Evolutionary conservation across 37 sponge, comb jelly and placozoan species (phyloP).

Genomic region (Halichondria panicea): DNA sequence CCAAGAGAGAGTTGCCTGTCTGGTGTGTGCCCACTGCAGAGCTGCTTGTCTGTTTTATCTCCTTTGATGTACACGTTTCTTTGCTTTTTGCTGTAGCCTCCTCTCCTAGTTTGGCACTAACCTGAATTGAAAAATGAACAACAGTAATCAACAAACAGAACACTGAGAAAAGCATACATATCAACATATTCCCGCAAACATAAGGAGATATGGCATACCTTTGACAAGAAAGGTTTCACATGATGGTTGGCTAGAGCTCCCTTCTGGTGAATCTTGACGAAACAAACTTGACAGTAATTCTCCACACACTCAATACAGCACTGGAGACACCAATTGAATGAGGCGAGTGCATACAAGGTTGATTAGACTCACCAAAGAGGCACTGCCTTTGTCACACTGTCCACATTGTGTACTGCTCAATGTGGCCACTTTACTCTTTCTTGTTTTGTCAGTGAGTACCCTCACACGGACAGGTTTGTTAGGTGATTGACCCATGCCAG

Average conservation of each 20-base stretch:
- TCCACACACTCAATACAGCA: conserved; percentile 69
- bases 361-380: conserved; percentile 33
- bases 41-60: not conserved
- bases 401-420: conserved; percentile 19
- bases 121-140: too few relatives aligned
- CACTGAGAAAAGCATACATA: not conserved
- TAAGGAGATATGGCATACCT: conserved; percentile 1
- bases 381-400: conserved; percentile 50
- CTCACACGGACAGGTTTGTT: conserved; percentile 13
- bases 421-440: not conserved
- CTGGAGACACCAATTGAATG: too few relatives aligned
- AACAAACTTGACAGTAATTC: conserved; percentile 68
- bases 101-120: not conserved
- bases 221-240: conserved; percentile 33
- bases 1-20: conserved; percentile 55
- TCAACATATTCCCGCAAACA: not conserved
- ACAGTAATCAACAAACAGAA: too few relatives aligned
- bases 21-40: too few relatives aligned
- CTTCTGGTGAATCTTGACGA: conserved; percentile 59
- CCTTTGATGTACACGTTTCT: not conserved
- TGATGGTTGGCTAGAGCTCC: conserved; percentile 65
- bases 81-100: not conserved
- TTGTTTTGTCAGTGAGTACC: conserved; percentile 5
- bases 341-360: not conserved
- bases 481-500: not conserved